phyloP scores from a whole-genome alignment of 2,113 vertebrate genomes.

The Mesocricetus auratus region DNA sequence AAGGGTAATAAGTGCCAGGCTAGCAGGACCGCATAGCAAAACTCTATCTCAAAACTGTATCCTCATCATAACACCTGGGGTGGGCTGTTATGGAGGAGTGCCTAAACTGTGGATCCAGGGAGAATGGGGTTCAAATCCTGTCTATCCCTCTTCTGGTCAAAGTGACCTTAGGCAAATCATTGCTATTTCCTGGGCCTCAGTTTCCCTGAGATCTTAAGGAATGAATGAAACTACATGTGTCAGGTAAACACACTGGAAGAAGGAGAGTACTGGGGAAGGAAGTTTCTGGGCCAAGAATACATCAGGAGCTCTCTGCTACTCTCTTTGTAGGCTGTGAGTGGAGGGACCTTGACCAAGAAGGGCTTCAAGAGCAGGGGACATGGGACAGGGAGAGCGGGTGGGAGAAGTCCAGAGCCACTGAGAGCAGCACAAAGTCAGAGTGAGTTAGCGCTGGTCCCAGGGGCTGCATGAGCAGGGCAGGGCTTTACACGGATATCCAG shows the following conservation, averaged over 20 bases:
- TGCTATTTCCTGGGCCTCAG: not conserved
- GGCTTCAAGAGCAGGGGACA: not conserved
- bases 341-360: not conserved
- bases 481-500: slow-evolving; percentile 79
- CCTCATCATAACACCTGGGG: not conserved
- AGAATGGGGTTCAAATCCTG: not conserved
- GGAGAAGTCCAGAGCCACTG: slow-evolving; percentile 69
- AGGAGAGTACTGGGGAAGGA: not conserved
- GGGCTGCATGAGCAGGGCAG: slow-evolving; percentile 69
- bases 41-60: not conserved
- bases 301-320: accelerated
- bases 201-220: not conserved
- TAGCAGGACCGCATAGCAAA: not conserved
- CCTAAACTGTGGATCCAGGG: not conserved
- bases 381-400: not conserved
- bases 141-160: not conserved
- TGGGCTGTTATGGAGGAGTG: not conserved
- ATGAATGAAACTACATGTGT: not conserved
- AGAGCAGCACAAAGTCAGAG: slow-evolving; percentile 79
- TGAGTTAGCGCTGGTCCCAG: slow-evolving; percentile 75
- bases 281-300: not conserved
- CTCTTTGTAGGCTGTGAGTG: not conserved
- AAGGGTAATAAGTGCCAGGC: not conserved
- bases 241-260: not conserved
- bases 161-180: not conserved